Conservation (phyloP, 2,888 invertebrate species). For the Lapara coniferarum region DNA sequence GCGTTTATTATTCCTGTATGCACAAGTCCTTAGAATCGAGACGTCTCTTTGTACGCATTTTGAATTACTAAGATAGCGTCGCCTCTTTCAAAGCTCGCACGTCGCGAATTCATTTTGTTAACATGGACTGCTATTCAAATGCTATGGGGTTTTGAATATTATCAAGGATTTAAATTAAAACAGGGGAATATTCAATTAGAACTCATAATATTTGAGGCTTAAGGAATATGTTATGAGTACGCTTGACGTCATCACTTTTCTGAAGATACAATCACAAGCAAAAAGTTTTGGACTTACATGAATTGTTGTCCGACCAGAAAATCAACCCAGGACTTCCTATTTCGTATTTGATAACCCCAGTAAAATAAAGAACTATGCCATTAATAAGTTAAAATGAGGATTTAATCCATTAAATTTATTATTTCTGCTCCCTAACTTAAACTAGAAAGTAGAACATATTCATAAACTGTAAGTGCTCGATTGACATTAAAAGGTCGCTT, state of each 20-base stretch:
- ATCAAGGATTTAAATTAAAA: background rate
- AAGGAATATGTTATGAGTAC: background rate
- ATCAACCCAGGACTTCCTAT: too few species aligned
- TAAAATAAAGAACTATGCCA: too few species aligned
- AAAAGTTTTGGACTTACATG: too few species aligned
- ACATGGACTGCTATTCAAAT: slow-evolving; percentile 22
- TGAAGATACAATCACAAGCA: too few species aligned
- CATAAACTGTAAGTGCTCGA: background rate
- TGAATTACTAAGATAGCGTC: slow-evolving; percentile 36
- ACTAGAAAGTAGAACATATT: background rate
- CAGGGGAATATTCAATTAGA: background rate
- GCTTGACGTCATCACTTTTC: too few species aligned
- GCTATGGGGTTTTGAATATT: slow-evolving; percentile 18
- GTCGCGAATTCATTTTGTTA: slow-evolving; percentile 25
- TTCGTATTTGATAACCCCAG: too few species aligned
- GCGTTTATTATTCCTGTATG: background rate
- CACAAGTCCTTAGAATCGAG: slow-evolving; percentile 26
- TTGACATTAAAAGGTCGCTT: background rate
- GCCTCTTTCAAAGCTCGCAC: slow-evolving; percentile 29
- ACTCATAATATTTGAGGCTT: background rate
- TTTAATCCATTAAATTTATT: background rate
- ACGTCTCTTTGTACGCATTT: slow-evolving; percentile 40
- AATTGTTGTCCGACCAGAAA: too few species aligned
- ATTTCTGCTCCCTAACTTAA: background rate
- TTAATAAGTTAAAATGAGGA: too few species aligned